phyloP scores from a whole-genome alignment of 2,113 vertebrate species.

The Amblyopsis rosae region DNA sequence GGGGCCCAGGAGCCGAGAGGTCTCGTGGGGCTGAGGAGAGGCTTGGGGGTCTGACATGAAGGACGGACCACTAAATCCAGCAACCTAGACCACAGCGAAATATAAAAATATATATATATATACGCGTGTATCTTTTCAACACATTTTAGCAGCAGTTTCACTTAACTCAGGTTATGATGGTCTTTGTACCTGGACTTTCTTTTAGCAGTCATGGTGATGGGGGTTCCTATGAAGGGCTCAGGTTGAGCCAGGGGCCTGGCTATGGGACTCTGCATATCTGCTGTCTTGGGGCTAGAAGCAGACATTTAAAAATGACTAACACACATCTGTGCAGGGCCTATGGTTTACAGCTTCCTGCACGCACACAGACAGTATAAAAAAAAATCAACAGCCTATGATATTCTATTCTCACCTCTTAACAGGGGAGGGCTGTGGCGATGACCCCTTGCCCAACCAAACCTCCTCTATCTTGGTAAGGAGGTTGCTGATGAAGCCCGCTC shows the following conservation, averaged over 20 bases:
- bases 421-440: constrained; percentile 60
- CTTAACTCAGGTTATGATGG: background rate
- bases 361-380: background rate
- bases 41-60: constrained; percentile 61
- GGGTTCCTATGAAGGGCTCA: constrained; percentile 88
- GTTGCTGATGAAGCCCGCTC: constrained; percentile 88
- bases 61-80: constrained; percentile 85
- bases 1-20: constrained; percentile 64
- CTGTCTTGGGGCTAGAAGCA: constrained; percentile 63
- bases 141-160: background rate
- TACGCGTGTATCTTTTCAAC: background rate
- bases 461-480: constrained; percentile 90
- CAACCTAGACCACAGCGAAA: constrained; percentile 67
- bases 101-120: constrained; percentile 16
- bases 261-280: constrained; percentile 51
- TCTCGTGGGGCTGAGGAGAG: constrained; percentile 66
- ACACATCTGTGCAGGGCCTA: too few relatives aligned
- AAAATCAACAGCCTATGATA: background rate
- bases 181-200: constrained; percentile 83
- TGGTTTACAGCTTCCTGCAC: background rate
- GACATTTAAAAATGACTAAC: background rate
- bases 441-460: constrained; percentile 80
- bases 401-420: constrained; percentile 71
- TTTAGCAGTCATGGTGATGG: constrained; percentile 78
- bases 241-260: constrained; percentile 45